Percentiles rank a stretch among this genome's conserved stretches.
phyloP scores from a whole-genome alignment of 1,140 invertebrate genomes.

The Caenorhabditis latens region DNA sequence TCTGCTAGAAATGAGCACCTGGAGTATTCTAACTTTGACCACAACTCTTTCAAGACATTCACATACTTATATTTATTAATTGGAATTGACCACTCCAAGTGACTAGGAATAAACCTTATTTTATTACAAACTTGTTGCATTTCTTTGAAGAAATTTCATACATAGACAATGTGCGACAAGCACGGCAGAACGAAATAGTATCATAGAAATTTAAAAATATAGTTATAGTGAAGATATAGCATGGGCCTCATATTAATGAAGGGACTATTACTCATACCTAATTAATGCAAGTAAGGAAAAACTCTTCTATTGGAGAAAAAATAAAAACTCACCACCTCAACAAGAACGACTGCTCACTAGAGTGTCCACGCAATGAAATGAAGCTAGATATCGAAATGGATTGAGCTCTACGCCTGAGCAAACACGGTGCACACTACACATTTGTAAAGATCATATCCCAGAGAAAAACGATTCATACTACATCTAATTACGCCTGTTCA shows the following conservation, averaged over 20 bases:
- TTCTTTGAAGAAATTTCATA: too few species aligned
- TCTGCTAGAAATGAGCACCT: neutral
- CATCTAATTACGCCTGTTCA: neutral
- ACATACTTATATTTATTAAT: neutral
- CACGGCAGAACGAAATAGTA: too few species aligned
- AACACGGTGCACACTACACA: neutral
- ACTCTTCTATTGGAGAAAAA: neutral
- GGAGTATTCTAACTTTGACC: neutral
- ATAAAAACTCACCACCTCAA: neutral
- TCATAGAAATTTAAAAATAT: too few species aligned
- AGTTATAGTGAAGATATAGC: too few species aligned
- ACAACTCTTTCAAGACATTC: slow-evolving; percentile 16
- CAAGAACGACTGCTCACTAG: neutral
- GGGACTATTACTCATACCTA: too few species aligned
- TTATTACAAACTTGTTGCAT: neutral
- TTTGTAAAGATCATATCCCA: neutral
- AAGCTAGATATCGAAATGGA: neutral
- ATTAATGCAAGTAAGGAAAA: too few species aligned
- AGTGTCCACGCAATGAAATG: neutral
- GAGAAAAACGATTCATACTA: neutral
- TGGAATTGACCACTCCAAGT: slow-evolving; percentile 36
- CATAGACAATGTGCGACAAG: too few species aligned
- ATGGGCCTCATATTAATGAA: too few species aligned
- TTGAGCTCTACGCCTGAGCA: neutral
- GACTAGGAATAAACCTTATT: neutral